Base-by-base conservation (phyloP, 2,797 vertebrate species). In the Sebastes matsubarae region DNA sequence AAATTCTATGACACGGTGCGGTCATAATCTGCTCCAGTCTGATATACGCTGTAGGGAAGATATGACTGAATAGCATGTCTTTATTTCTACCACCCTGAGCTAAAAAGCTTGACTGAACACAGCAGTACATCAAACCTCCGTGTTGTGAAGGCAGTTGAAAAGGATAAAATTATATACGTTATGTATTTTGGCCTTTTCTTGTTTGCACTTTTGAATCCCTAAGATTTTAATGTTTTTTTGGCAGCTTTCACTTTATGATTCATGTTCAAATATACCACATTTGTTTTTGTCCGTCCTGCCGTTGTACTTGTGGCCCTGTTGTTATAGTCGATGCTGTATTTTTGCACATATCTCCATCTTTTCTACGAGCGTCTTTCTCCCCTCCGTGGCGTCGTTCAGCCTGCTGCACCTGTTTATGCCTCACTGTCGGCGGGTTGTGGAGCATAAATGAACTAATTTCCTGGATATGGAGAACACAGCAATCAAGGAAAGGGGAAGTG, bases 381-480 rank as follows among this genome's bases (percentile, higher is more conserved):
- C 30, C 72, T 80, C 70, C 76, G 87, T 79, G 69, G 65, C 70
- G 42, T 82, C 64, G 74, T 84, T 90, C 86, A 90, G 85, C 83
- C 87, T 84, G 89, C 90, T 90, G 94, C 96, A 95, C 95, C 96
- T 95, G 95, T 92, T 92, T 89, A 89, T 92, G 87, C 84, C 90
- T 92, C 84, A 32, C 86, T 87, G 84, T 89, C 84, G 80, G 81
- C 89, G 84, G 87, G 90, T 94, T 92, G 93, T 86, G 87, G 90
- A 90, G 93, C 93, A 94, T 92, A 96, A 95, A 96, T 93, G 90
- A 95, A 94, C 92, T 94, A 91, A 96, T 96, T 96, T 96, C 94
- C 95, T 92, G 93, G 89, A 94, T 92, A 92, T 82, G 90, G 90
- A 92, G 91, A 95, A 95, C 91, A 93, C 90, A 75, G 95, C 94